phyloP scores from a whole-genome alignment of 1,140 invertebrate genomes.

The Sinella curviseta region DNA sequence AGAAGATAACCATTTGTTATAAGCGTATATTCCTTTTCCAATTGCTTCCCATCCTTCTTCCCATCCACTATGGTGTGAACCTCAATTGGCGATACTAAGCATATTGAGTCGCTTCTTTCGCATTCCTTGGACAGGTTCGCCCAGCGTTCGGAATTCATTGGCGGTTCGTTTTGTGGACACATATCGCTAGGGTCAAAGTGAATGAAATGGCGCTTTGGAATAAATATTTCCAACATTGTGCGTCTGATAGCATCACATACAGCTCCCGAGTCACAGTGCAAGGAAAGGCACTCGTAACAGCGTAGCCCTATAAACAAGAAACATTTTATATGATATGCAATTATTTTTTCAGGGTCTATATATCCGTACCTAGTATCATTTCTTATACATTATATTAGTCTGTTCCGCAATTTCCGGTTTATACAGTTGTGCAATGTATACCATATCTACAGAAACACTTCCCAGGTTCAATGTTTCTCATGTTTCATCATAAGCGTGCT shows the following conservation, averaged over 20 bases:
- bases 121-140: constrained; percentile 26
- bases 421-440: too few relatives aligned
- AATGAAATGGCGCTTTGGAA: constrained; percentile 41
- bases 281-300: constrained; percentile 48
- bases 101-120: constrained; percentile 38
- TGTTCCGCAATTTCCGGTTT: too few relatives aligned
- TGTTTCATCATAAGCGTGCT: too few relatives aligned
- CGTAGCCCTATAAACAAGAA: constrained; percentile 35
- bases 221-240: constrained; percentile 39
- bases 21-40: constrained; percentile 30
- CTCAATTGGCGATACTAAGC: constrained; percentile 42
- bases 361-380: background rate
- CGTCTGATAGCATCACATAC: constrained; percentile 46
- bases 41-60: constrained; percentile 13
- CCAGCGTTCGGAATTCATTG: constrained; percentile 31
- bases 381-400: too few relatives aligned
- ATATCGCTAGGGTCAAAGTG: constrained; percentile 40
- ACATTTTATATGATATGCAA: background rate
- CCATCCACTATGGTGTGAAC: constrained; percentile 39
- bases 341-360: background rate
- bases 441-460: too few relatives aligned
- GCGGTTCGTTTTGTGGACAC: constrained; percentile 36
- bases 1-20: constrained; percentile 34
- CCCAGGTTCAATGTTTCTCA: too few relatives aligned
- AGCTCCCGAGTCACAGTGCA: constrained; percentile 39